Percentiles rank a stretch among this genome's conserved stretches.
These are phyloP conservation scores for Silvanus unidentatus DNA, from an alignment of 2,888 invertebrate species.

Conservation along the genomic window DNA sequence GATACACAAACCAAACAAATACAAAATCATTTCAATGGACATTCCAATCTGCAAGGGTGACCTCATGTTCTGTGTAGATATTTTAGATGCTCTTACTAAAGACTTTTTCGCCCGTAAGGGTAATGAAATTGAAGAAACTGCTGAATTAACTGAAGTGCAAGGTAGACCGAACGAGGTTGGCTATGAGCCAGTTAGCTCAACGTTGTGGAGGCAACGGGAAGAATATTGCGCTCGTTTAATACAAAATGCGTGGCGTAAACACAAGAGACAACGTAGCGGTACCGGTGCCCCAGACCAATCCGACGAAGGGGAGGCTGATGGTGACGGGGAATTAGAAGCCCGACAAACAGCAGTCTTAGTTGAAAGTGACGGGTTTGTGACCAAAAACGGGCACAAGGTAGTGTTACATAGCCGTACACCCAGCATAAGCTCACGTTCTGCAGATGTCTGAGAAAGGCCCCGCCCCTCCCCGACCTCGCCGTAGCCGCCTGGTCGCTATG, in stretches of 20 bases:
- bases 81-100: constrained; percentile 94
- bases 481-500: constrained; percentile 34
- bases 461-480: constrained; percentile 57
- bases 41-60: constrained; percentile 97
- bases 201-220: constrained; percentile 92
- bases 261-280: constrained; percentile 63
- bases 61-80: constrained; percentile 97
- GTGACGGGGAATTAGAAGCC: constrained; percentile 32
- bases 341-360: constrained; percentile 81
- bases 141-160: constrained; percentile 79
- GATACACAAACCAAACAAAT: constrained; percentile 97
- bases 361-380: constrained; percentile 75
- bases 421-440: constrained; percentile 74
- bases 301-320: constrained; percentile 49
- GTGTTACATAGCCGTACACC: constrained; percentile 85
- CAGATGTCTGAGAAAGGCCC: constrained; percentile 80
- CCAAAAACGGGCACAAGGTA: constrained; percentile 84
- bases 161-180: constrained; percentile 79
- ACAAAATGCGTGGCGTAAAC: constrained; percentile 91
- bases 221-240: constrained; percentile 94
- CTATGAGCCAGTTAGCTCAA: constrained; percentile 91
- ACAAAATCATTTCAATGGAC: constrained; percentile 98
- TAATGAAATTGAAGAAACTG: constrained; percentile 89
- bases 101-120: constrained; percentile 97
- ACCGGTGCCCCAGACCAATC: constrained; percentile 51